Percentiles rank a stretch among this genome's conserved stretches.
Conservation (phyloP, 1,140 invertebrate species). For the Pomacea maculata region DNA sequence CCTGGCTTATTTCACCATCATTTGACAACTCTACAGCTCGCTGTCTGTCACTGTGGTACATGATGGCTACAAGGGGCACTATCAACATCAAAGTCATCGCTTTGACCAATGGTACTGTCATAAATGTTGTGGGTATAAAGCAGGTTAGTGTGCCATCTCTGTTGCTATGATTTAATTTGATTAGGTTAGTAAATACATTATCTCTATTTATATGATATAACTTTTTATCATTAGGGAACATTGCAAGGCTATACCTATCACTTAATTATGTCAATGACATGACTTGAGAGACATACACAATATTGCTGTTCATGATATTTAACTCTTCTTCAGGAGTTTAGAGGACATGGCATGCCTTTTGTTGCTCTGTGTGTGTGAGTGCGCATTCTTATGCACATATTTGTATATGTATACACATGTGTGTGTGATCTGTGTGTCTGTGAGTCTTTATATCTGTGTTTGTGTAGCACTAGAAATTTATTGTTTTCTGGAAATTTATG, state of each 20-base stretch:
- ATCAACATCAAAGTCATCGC: slow-evolving; percentile 78
- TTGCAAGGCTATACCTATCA: too few relatives aligned
- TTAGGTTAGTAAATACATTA: slow-evolving; percentile 47
- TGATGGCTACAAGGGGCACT: slow-evolving; percentile 79
- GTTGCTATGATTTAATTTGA: too few relatives aligned
- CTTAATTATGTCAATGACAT: slow-evolving; percentile 45
- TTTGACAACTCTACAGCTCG: slow-evolving; percentile 39
- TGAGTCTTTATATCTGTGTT: too few relatives aligned
- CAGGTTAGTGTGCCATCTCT: too few relatives aligned
- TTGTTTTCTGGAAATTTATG: not conserved
- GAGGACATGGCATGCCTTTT: slow-evolving; percentile 18
- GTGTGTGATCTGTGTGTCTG: too few relatives aligned
- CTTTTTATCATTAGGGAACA: too few relatives aligned
- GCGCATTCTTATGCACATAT: too few relatives aligned
- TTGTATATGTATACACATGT: too few relatives aligned
- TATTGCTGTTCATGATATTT: slow-evolving; percentile 43
- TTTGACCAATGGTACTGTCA: too few relatives aligned
- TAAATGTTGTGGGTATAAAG: too few relatives aligned
- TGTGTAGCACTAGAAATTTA: too few relatives aligned
- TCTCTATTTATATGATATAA: slow-evolving; percentile 30
- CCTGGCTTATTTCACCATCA: slow-evolving; percentile 43
- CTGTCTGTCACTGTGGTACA: slow-evolving; percentile 73
- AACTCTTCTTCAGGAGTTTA: slow-evolving; percentile 16
- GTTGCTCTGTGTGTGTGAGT: not conserved
- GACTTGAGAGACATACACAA: slow-evolving; percentile 84